Percentiles rank a stretch among this genome's conserved stretches.
Conservation (phyloP, 2,888 invertebrate species). For the Cantharis rustica region DNA sequence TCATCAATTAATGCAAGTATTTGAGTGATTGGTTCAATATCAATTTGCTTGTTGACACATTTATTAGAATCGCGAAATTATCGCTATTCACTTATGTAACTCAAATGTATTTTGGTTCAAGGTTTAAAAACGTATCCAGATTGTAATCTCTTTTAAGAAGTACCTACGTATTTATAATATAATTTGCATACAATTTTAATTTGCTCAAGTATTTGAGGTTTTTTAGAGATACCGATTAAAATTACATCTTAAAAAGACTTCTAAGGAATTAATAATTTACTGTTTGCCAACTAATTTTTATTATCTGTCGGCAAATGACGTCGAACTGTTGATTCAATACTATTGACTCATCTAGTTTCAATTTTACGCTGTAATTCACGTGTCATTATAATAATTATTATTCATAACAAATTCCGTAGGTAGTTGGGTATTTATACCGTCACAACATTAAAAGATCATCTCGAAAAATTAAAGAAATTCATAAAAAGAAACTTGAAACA, state of each 20-base stretch:
- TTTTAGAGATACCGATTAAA: background rate
- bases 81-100: background rate
- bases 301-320: background rate
- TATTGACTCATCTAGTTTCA: background rate
- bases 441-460: too few species aligned
- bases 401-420: too few species aligned
- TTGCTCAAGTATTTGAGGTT: background rate
- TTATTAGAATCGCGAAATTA: background rate
- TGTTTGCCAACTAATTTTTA: background rate
- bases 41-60: background rate
- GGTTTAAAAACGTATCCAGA: background rate
- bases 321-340: background rate
- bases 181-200: background rate
- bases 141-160: background rate
- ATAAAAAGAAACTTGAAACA: too few species aligned
- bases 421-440: too few species aligned
- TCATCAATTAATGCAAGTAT: background rate
- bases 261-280: background rate
- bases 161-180: background rate
- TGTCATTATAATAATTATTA: background rate
- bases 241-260: background rate
- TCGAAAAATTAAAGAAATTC: too few species aligned
- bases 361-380: background rate
- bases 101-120: background rate
- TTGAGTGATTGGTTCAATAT: background rate